Evolutionary conservation across 2,888 invertebrate genomes (phyloP), one percentile per base, ranked within the genome.

Genomic region (Drosophila paracracens): DNA sequence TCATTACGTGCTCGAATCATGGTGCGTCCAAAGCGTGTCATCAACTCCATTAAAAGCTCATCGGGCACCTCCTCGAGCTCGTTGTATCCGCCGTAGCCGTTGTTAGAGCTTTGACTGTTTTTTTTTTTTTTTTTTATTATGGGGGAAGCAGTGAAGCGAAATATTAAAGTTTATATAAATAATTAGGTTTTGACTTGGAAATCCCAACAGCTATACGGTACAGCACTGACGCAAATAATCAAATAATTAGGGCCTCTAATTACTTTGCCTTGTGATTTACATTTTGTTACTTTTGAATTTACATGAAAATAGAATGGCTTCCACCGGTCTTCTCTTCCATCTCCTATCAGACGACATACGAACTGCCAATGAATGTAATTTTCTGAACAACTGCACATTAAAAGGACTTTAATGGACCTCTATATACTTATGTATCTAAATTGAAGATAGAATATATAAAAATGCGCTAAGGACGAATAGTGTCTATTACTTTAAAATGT

Each of bases 1-100:
- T 96, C 96, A 92, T 96, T 96, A 91, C 95, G 95, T 90, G 96
- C 96, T 82, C 96, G 95, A 89, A 96, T 95, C 77, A 97, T 95
- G 83, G 96, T 95, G 93, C 96, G 96, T 81, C 96, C 95, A 89
- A 97, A 95, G 91, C 96, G 95, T 86, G 95, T 95, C 91, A 97
- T 94, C 93, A 97, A 94, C 86, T 96, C 96, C 94, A 96, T 93
- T 70, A 93, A 92, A 74, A 97, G 95, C 71, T 96, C 96, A 92
- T 97, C 96, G 0, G 97, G 96, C 86, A 97, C 96, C 82, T 96
- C 96, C 68, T 95, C 95, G 82, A 95, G 94, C 38, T 95, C 95
- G 77, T 94, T 94, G 90, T 94, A 94, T 92, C 74, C 78, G 31
- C 87, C 87, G n/a, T 78, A 87, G 54, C 81, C 82, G 48, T 70